These are phyloP conservation scores for Mastacembelus armatus DNA, from an alignment of 2,797 vertebrate genomes.

Conservation along the genomic window DNA sequence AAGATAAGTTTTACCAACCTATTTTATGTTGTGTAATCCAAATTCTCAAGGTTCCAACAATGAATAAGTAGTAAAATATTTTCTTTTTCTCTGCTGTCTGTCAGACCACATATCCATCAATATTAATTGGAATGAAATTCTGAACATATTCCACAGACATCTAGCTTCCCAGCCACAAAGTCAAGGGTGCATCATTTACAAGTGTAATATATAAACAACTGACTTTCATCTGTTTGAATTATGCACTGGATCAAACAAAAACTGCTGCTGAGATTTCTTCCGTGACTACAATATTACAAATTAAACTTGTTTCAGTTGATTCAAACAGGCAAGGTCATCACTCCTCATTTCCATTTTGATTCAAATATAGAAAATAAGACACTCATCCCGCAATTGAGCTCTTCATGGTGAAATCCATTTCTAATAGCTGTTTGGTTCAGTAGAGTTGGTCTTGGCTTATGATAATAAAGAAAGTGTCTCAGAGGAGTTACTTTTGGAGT, in stretches of 20 bases:
- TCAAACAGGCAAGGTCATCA: slow-evolving; percentile 64
- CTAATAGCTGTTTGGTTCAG: slow-evolving; percentile 59
- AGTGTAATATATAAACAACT: slow-evolving; percentile 70
- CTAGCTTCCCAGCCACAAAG: slow-evolving; percentile 40
- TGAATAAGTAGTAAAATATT: slow-evolving; percentile 22
- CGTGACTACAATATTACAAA: slow-evolving; percentile 55
- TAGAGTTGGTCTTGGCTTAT: slow-evolving; percentile 39
- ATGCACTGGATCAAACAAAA: slow-evolving; percentile 47
- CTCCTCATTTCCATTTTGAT: slow-evolving; percentile 78
- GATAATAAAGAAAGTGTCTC: slow-evolving; percentile 44
- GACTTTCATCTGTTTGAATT: slow-evolving; percentile 67
- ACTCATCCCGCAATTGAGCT: slow-evolving; percentile 47
- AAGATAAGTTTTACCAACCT: slow-evolving; percentile 55
- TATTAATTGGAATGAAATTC: slow-evolving; percentile 53
- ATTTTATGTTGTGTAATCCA: slow-evolving; percentile 6
- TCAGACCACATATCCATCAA: slow-evolving; percentile 19
- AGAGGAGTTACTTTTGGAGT: slow-evolving; percentile 9
- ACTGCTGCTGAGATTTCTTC: slow-evolving; percentile 63
- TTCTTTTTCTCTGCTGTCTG: slow-evolving; percentile 19
- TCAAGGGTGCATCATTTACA: slow-evolving; percentile 53
- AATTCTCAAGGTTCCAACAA: slow-evolving; percentile 20
- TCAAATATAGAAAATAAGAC: slow-evolving; percentile 51
- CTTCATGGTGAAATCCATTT: slow-evolving; percentile 56
- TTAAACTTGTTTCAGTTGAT: slow-evolving; percentile 65
- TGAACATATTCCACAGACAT: slow-evolving; percentile 34